Base-by-base conservation (phyloP, 2,888 invertebrate species). In the Nemotelus pantherinus region DNA sequence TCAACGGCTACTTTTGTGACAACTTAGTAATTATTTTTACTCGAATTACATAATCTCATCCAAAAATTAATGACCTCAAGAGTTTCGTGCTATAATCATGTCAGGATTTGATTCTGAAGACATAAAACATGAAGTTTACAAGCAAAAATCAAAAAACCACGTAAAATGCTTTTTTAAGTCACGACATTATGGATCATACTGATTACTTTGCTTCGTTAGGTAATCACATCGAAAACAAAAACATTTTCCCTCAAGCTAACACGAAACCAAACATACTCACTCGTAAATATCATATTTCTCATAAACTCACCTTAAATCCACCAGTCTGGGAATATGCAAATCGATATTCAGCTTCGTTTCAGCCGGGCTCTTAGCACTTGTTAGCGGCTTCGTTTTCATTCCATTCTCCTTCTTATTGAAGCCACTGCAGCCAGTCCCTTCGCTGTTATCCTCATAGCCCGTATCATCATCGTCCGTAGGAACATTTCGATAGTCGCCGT, bases 401-500 rank as follows among this genome's bases (percentile, higher is more conserved):
- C 84, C 81, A 79, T 80, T 81, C 80, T 82, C 80, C 80, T 80
- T 86, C 86, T 44, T 55, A 43, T 84, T 76, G 48, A 78, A 65
- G n/a, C 80, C 4, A 87, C 84, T n/a, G 88, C 86, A 44, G 87
- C 85, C 83, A 77, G 84, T 84, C 81, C 81, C 77, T 60, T 85
- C 83, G 77, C 83, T 84, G 84, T 81, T 88, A 83, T 84, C 89
- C 75, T 92, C 92, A 68, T 91, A 91, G 82, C 91, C 91, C 1
- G 91, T 90, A 43, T 83, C 85, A 57, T 89, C 89, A 80, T 93
- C 92, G 82, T 92, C 91, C 48, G 90, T 90, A 60, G 93, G 93
- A 80, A 93, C 92, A 82, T 93, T 92, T 81, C 92, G 89, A 84
- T 93, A 93, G 82, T 93, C 92, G 58, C 93, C 93, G 81, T 93